phyloP scores from a whole-genome alignment of 1,140 invertebrate species.

The Eueides isabella region DNA sequence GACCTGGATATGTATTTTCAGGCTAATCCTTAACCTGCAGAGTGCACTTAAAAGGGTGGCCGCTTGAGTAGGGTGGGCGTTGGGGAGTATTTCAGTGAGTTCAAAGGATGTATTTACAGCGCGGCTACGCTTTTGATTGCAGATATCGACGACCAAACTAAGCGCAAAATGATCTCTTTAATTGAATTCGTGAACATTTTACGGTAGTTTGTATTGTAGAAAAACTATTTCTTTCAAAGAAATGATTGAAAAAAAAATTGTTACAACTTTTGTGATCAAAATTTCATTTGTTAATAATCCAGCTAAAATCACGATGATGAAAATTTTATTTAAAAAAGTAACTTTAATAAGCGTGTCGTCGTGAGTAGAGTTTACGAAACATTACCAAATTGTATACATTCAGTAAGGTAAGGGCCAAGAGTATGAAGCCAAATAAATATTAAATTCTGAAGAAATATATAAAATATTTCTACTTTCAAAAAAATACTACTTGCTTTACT shows the following conservation, averaged over 20 bases:
- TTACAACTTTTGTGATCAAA: too few relatives aligned
- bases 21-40: constrained; percentile 39
- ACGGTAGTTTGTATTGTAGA: too few relatives aligned
- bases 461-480: not conserved
- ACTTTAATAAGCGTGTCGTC: not conserved
- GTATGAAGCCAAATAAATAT: too few relatives aligned
- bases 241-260: too few relatives aligned
- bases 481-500: not conserved
- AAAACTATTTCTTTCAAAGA: too few relatives aligned
- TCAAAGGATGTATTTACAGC: constrained; percentile 16
- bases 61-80: constrained; percentile 9
- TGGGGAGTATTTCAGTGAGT: not conserved
- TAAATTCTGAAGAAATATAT: too few relatives aligned
- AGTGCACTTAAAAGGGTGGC: constrained; percentile 37
- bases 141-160: constrained; percentile 12
- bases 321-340: too few relatives aligned
- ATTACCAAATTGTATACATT: not conserved
- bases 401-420: too few relatives aligned
- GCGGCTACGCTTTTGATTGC: constrained; percentile 19
- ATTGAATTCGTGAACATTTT: constrained; percentile 8
- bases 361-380: not conserved
- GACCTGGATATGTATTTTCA: constrained; percentile 38
- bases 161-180: not conserved
- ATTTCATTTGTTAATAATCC: too few relatives aligned
- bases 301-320: too few relatives aligned